These are phyloP conservation scores for Notodonta dromedarius DNA, from an alignment of 2,888 invertebrate species.

Conservation along the genomic window DNA sequence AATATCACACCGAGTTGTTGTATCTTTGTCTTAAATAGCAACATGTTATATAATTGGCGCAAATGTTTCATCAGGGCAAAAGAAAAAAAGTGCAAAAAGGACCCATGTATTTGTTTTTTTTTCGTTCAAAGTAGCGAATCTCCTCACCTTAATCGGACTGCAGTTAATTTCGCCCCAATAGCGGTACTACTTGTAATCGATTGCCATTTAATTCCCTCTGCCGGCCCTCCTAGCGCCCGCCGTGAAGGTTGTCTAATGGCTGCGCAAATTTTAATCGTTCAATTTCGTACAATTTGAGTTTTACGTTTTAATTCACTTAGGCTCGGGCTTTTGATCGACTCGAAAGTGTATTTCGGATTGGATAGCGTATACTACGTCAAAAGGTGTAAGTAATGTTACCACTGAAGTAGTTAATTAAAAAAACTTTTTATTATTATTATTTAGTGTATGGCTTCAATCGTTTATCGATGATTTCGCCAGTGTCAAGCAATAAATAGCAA, in stretches of 20 bases:
- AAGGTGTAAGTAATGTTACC: too few species aligned
- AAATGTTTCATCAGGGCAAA: too few species aligned
- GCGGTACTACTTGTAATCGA: slow-evolving; percentile 62
- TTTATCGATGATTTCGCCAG: too few species aligned
- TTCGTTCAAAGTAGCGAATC: slow-evolving; percentile 6
- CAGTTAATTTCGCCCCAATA: slow-evolving; percentile 52
- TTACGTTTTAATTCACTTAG: slow-evolving; percentile 39
- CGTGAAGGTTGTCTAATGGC: slow-evolving; percentile 62
- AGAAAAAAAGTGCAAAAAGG: too few species aligned
- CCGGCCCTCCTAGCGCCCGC: slow-evolving; percentile 34
- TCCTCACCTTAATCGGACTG: slow-evolving; percentile 21
- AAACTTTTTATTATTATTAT: too few species aligned
- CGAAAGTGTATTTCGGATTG: background rate
- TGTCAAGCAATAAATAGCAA: too few species aligned
- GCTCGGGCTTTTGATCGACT: slow-evolving; percentile 10
- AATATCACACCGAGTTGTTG: too few species aligned
- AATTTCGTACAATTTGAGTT: slow-evolving; percentile 44
- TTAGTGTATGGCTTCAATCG: too few species aligned
- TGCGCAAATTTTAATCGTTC: slow-evolving; percentile 62
- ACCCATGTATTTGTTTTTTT: too few species aligned
- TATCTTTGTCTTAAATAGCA: too few species aligned
- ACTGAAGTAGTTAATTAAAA: too few species aligned
- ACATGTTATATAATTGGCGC: too few species aligned
- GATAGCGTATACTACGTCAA: background rate
- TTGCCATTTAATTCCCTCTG: slow-evolving; percentile 68